These are phyloP conservation scores for Netelia virgata DNA, from an alignment of 2,888 invertebrate genomes.

Conservation along the genomic window DNA sequence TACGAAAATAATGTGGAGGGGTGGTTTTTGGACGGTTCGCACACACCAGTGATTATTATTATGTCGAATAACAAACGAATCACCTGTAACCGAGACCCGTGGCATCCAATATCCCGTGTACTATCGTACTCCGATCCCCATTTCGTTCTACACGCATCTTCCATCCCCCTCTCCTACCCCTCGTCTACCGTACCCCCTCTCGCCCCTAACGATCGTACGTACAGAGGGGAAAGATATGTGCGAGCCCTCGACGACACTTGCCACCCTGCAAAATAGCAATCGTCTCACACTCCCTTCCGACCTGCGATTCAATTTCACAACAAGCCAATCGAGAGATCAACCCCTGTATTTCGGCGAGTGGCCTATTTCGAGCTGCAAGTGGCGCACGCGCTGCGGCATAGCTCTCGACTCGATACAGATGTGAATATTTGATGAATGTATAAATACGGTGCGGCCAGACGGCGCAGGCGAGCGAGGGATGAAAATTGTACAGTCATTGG, in stretches of 20 bases:
- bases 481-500: constrained; percentile 4
- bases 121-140: constrained; percentile 59
- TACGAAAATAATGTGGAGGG: constrained; percentile 23
- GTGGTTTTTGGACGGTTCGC: constrained; percentile 16
- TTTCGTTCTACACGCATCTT: constrained; percentile 49
- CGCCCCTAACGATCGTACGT: constrained; percentile 42
- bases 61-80: constrained; percentile 59
- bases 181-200: background rate
- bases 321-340: constrained; percentile 78
- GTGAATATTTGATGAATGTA: constrained; percentile 51
- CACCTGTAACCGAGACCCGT: constrained; percentile 79
- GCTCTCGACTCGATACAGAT: constrained; percentile 49
- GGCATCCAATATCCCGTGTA: constrained; percentile 73
- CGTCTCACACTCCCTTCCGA: constrained; percentile 21
- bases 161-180: background rate
- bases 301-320: constrained; percentile 79
- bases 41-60: constrained; percentile 19
- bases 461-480: background rate
- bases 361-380: constrained; percentile 64
- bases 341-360: constrained; percentile 71
- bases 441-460: background rate
- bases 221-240: constrained; percentile 22
- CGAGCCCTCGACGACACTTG: constrained; percentile 62
- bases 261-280: constrained; percentile 66
- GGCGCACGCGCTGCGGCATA: constrained; percentile 22